A percentile compares a stretch with the other conserved stretches of the same genome.
These are phyloP conservation scores for Plumapathes pennacea DNA, from an alignment of 92 coral and sea anemone species.

Conservation along the genomic window DNA sequence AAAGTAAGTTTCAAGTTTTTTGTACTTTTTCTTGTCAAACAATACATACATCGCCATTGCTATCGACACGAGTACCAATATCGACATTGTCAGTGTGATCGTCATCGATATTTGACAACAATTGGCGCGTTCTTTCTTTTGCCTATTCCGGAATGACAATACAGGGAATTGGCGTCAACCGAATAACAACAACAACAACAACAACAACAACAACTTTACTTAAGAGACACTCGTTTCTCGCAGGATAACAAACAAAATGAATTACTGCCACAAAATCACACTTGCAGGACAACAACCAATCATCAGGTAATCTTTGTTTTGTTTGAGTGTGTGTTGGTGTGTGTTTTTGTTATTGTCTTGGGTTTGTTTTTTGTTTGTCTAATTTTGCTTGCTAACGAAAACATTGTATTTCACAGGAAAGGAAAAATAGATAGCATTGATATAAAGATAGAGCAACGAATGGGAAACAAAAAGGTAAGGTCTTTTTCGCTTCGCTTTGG, in stretches of 20 bases:
- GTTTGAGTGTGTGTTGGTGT: neutral
- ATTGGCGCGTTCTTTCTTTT: too few species aligned
- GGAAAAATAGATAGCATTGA: constrained; percentile 87
- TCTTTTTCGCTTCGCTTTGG: neutral
- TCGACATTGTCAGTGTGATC: too few species aligned
- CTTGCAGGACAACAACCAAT: constrained; percentile 73
- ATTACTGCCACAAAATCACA: constrained; percentile 83
- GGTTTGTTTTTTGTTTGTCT: neutral
- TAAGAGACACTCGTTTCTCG: constrained; percentile 1
- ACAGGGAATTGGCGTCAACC: too few species aligned
- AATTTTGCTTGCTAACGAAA: too few species aligned
- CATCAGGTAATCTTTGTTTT: constrained; percentile 64
- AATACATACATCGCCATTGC: too few species aligned
- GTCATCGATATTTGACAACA: too few species aligned
- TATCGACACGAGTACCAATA: too few species aligned
- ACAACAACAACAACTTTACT: too few species aligned
- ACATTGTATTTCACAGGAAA: constrained; percentile 62
- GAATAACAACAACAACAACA: too few species aligned
- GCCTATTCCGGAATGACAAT: too few species aligned
- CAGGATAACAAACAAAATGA: constrained; percentile 68
- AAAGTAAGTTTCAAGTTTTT: constrained; percentile 39
- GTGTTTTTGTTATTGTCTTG: neutral
- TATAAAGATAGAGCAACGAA: constrained; percentile 89
- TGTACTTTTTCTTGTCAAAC: neutral
- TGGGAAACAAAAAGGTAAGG: constrained; percentile 99